phyloP scores from a whole-genome alignment of 2,797 vertebrate species.

The Spinus olivaceus region DNA sequence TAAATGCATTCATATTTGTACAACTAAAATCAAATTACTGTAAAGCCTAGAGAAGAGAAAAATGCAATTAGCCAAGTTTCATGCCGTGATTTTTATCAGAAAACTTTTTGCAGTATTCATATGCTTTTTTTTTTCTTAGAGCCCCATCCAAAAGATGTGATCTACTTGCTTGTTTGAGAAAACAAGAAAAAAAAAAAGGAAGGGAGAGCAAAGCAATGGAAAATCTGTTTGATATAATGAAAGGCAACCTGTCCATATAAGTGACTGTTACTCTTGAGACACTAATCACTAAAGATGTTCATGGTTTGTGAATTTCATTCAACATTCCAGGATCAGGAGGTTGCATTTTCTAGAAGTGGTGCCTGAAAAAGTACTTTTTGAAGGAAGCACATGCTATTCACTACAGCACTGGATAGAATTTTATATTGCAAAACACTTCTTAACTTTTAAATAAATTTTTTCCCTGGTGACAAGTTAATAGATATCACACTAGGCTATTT shows the following conservation, averaged over 20 bases:
- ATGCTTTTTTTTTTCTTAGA: background rate
- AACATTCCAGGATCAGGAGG: constrained; percentile 11
- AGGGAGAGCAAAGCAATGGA: constrained; percentile 21
- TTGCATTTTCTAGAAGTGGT: constrained; percentile 54
- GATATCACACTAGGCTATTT: constrained; percentile 58
- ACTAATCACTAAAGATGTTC: constrained; percentile 36
- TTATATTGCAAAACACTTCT: constrained; percentile 40
- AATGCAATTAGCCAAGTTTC: constrained; percentile 18
- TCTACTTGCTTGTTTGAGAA: background rate
- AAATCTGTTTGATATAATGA: constrained; percentile 36
- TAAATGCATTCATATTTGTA: constrained; percentile 37
- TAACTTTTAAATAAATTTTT: constrained; percentile 72
- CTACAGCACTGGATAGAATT: constrained; percentile 34
- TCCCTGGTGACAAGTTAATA: constrained; percentile 70
- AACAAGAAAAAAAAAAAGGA: background rate
- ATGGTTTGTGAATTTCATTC: constrained; percentile 45
- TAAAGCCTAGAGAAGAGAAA: constrained; percentile 32
- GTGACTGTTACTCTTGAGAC: constrained; percentile 48
- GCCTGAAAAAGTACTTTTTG: constrained; percentile 37
- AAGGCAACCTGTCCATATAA: constrained; percentile 54
- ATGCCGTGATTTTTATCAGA: background rate
- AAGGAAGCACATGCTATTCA: constrained; percentile 48
- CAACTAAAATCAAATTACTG: constrained; percentile 39
- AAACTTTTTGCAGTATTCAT: background rate
- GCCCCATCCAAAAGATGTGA: background rate